phyloP scores from a whole-genome alignment of 1,140 invertebrate genomes.

The Oncopeltus fasciatus region DNA sequence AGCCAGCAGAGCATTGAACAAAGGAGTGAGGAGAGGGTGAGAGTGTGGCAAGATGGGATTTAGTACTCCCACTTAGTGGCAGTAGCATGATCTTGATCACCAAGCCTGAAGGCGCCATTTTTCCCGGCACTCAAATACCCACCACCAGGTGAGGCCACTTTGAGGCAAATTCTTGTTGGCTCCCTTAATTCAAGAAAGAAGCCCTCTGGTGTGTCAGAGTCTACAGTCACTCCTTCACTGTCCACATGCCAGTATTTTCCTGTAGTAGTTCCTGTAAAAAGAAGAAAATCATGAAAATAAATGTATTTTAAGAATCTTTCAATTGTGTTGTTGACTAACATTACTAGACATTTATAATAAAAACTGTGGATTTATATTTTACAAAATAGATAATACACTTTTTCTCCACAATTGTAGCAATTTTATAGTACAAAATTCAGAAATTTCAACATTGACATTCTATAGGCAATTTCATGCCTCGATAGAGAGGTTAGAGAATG shows the following conservation, averaged over 20 bases:
- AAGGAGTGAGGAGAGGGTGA: no score
- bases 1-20: no score
- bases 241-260: constrained; percentile 86
- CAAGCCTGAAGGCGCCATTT: constrained; percentile 80
- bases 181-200: constrained; percentile 87
- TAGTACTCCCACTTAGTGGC: constrained; percentile 93
- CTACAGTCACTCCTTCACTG: constrained; percentile 71
- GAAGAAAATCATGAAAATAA: not conserved
- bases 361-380: no score
- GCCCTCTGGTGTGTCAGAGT: constrained; percentile 68
- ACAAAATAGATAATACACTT: no score
- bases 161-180: constrained; percentile 81
- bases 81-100: constrained; percentile 56
- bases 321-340: no score
- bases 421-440: no score
- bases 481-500: no score
- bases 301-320: not conserved
- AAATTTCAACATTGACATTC: no score
- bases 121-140: constrained; percentile 82
- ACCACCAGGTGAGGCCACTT: constrained; percentile 49
- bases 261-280: constrained; percentile 55
- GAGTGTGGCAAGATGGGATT: no score
- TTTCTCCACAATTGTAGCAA: no score
- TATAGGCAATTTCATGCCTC: no score
- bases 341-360: no score